Percentiles rank a stretch among this genome's conserved stretches.
Conservation (phyloP, 2,113 vertebrate species). For the Vombatus ursinus region DNA sequence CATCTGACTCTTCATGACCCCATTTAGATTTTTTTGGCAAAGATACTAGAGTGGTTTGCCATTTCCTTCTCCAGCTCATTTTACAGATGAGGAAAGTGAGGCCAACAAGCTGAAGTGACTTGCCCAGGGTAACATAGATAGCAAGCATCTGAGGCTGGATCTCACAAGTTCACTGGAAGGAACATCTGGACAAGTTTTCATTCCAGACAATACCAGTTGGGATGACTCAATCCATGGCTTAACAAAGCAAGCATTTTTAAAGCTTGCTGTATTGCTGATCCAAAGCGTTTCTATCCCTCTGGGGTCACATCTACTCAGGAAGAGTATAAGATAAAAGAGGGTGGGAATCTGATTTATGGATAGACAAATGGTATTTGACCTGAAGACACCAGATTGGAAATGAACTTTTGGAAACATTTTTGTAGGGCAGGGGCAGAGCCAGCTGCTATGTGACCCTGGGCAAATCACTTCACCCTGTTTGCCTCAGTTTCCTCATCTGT, state of each 20-base stretch:
- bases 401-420: slow-evolving; percentile 38
- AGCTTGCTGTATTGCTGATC: slow-evolving; percentile 60
- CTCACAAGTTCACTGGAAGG: slow-evolving; percentile 61
- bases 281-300: slow-evolving; percentile 44
- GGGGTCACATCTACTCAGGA: slow-evolving; percentile 46
- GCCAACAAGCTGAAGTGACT: background rate
- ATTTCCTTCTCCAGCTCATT: background rate
- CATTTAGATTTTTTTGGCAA: background rate
- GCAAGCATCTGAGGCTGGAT: slow-evolving; percentile 26
- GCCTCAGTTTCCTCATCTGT: background rate
- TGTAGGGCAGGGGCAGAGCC: background rate
- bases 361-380: slow-evolving; percentile 43
- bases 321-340: slow-evolving; percentile 27
- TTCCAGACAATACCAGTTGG: slow-evolving; percentile 71
- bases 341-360: slow-evolving; percentile 53
- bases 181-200: slow-evolving; percentile 78
- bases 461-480: background rate
- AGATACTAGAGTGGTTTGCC: background rate
- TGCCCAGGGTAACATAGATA: background rate
- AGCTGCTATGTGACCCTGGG: background rate
- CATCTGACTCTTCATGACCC: background rate
- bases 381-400: slow-evolving; percentile 31
- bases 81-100: background rate
- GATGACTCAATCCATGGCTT: slow-evolving; percentile 68
- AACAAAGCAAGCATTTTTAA: slow-evolving; percentile 74